Evolutionary conservation across 2,113 vertebrate genomes (phyloP), one percentile per base, ranked within the genome.

Genomic region (Montifringilla adamsi): DNA sequence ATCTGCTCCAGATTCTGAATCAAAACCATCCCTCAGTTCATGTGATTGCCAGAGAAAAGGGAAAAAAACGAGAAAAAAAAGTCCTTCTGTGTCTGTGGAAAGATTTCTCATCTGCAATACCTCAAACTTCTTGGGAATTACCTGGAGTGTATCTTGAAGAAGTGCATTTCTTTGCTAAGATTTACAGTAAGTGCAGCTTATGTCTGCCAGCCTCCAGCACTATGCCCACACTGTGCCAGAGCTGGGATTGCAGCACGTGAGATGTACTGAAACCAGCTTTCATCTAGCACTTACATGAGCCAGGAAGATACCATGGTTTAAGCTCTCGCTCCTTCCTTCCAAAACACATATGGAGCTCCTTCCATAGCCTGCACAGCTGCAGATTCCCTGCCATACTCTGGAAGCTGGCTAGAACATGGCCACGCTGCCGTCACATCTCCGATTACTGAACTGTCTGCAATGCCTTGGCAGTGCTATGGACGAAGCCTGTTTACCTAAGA

Each of bases 1-100:
- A 93, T 97, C 95, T 96, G 88, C 87, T 97, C 94, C 96, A 97
- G 88, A 97, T 90, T 94, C 85, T 86, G 83, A 97, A 97, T 96
- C 92, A 96, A 97, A 97, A 96, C 95, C 96, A 97, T 96, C 52
- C 94, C 68, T 77, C 5, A 0, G 68, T 84, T 95, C 70, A 53
- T 94, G 79, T 68, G 64, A 90, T 84, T 96, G 92, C 94, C 94
- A 96, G 85, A 84, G 49, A 78, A 94, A 87, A 78, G 41, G 37
- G 24, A 56, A 90, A 93, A 90, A 90, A 87, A 63, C 8, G 39
- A 60, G 31, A 37, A 63, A 66, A 55, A 88, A 77, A 52, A 18
- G 8, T 52, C 43, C 33, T 75, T 81, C 62, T 78, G 14, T 76
- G 55, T 90, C 62, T 77, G 21, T 88, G 72, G 56, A 86, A 94